These are phyloP conservation scores for Apocheima hispidaria DNA, from an alignment of 2,888 invertebrate genomes.

Conservation along the genomic window DNA sequence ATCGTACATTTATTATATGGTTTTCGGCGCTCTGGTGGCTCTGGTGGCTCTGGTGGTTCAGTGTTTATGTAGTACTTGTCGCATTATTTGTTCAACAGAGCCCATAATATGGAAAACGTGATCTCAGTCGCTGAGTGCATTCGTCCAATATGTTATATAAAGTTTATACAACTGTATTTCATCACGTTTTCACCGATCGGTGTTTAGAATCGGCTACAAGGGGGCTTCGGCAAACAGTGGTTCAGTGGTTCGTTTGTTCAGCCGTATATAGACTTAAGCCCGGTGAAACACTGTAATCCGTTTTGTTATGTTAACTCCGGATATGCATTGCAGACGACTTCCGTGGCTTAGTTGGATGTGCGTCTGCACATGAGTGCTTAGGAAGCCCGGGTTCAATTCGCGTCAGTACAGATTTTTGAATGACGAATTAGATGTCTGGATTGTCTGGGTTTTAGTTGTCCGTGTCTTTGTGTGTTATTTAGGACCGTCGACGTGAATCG, in stretches of 20 bases:
- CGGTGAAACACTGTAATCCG: background rate
- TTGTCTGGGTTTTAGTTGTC: too few relatives aligned
- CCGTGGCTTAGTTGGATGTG: too few relatives aligned
- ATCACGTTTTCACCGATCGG: slow-evolving; percentile 15
- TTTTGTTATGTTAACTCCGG: background rate
- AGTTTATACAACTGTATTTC: background rate
- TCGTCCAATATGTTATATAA: background rate
- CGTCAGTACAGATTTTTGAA: too few relatives aligned
- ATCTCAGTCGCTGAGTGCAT: background rate
- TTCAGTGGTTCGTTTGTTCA: background rate
- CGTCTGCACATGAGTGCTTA: too few relatives aligned
- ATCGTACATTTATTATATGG: too few relatives aligned
- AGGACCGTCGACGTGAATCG: too few relatives aligned
- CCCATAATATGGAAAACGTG: slow-evolving; percentile 17
- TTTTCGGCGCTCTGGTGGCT: too few relatives aligned
- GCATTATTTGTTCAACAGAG: background rate
- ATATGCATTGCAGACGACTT: background rate
- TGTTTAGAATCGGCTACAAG: background rate
- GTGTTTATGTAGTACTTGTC: background rate
- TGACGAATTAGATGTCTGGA: too few relatives aligned
- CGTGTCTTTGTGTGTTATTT: too few relatives aligned
- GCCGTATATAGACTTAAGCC: background rate
- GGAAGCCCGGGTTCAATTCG: too few relatives aligned
- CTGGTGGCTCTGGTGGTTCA: too few relatives aligned
- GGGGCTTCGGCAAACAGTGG: background rate